Conservation (phyloP, 2,888 invertebrate genomes). For the Drosophila gaucha region DNA sequence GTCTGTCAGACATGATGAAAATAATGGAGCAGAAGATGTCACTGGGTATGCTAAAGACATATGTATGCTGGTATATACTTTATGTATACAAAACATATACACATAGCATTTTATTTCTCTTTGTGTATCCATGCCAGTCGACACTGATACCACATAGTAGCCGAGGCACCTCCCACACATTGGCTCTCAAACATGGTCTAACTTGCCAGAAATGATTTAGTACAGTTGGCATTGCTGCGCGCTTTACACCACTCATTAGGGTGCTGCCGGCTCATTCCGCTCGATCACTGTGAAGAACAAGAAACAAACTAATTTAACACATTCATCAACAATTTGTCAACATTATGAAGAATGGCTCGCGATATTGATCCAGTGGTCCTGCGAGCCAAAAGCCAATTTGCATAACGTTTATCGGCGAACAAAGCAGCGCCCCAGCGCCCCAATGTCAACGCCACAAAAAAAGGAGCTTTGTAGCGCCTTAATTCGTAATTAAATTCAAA, state of each 20-base stretch:
- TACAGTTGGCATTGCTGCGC: constrained; percentile 70
- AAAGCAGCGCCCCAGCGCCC: constrained; percentile 16
- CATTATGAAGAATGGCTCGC: constrained; percentile 42
- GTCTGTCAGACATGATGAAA: constrained; percentile 80
- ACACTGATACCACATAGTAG: neutral
- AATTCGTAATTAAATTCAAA: constrained; percentile 71
- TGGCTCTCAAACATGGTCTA: constrained; percentile 24
- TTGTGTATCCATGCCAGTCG: constrained; percentile 8
- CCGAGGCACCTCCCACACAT: neutral
- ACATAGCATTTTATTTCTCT: neutral
- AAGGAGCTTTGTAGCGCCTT: constrained; percentile 16
- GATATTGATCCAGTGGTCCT: constrained; percentile 16
- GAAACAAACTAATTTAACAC: constrained; percentile 61
- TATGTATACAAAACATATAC: constrained; percentile 14
- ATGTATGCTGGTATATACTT: constrained; percentile 21
- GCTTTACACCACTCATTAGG: constrained; percentile 60
- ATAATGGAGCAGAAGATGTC: constrained; percentile 80
- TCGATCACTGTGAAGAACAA: constrained; percentile 6
- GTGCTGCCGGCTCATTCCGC: constrained; percentile 14
- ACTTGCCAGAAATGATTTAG: constrained; percentile 66
- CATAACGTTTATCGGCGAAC: constrained; percentile 73
- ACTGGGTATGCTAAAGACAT: constrained; percentile 70
- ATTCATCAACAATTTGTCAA: constrained; percentile 79
- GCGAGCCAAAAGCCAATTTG: constrained; percentile 43
- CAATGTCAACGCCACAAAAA: constrained; percentile 40